Conservation (phyloP, 2,797 vertebrate genomes). For the Gymnopithys bicolor region DNA sequence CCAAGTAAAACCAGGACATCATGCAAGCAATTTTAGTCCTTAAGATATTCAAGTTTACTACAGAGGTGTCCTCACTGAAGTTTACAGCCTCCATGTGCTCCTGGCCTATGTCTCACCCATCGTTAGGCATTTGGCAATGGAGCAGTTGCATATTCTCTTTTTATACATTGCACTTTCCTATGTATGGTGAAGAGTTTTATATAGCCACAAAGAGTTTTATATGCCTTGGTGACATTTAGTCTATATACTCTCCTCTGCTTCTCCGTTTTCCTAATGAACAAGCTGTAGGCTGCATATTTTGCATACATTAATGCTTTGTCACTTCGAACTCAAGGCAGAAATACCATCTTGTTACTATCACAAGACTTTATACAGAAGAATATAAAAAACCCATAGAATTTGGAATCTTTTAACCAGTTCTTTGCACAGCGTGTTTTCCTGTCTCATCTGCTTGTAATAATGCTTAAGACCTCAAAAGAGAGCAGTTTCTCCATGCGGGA, state of each 20-base stretch:
- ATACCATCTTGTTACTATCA: constrained; percentile 23
- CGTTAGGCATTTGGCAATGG: neutral
- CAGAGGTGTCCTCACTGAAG: neutral
- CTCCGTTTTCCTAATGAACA: neutral
- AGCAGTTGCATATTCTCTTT: neutral
- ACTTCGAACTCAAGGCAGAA: neutral
- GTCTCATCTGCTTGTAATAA: neutral
- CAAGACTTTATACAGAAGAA: neutral
- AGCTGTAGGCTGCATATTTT: constrained; percentile 40
- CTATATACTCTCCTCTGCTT: neutral
- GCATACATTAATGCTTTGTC: constrained; percentile 40
- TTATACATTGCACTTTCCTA: neutral
- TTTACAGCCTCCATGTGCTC: neutral
- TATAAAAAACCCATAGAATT: neutral
- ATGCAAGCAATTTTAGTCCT: neutral
- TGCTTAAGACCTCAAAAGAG: neutral
- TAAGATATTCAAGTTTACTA: neutral
- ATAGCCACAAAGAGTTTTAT: constrained; percentile 12
- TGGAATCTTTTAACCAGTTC: neutral
- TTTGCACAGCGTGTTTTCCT: neutral
- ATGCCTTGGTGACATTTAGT: constrained; percentile 40
- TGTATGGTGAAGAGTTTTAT: neutral
- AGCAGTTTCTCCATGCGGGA: neutral
- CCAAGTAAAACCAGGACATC: neutral
- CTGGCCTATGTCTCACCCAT: neutral